Conservation (phyloP, 1,140 invertebrate genomes). For the Drosophila kohkoa region DNA sequence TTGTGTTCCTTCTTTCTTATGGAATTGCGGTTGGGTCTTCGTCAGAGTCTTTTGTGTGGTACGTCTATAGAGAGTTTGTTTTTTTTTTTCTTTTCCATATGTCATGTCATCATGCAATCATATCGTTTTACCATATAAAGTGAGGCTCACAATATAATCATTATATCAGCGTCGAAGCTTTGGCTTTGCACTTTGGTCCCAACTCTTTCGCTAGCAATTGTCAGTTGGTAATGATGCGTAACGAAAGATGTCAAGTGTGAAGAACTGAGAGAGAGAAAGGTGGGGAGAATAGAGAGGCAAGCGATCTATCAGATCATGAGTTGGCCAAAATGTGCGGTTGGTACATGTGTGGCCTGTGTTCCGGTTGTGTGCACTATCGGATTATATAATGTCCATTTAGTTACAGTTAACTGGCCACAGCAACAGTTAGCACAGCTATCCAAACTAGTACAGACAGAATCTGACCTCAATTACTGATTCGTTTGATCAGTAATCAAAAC, state of each 20-base stretch:
- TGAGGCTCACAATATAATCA: conserved; percentile 63
- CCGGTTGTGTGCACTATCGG: conserved; percentile 41
- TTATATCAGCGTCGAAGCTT: conserved; percentile 40
- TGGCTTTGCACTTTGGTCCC: conserved; percentile 17
- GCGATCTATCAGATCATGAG: conserved; percentile 36
- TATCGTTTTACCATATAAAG: conserved; percentile 75
- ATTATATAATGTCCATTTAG: conserved; percentile 51
- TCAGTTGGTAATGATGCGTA: conserved; percentile 67
- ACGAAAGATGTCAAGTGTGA: conserved; percentile 45
- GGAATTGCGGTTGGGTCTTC: conserved; percentile 12
- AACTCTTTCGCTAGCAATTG: conserved; percentile 33
- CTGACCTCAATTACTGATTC: conserved; percentile 14
- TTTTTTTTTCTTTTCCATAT: conserved; percentile 38
- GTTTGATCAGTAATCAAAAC: background rate
- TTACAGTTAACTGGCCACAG: conserved; percentile 49
- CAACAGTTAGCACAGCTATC: conserved; percentile 36
- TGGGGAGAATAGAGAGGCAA: too few relatives aligned
- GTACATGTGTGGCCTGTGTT: conserved; percentile 46
- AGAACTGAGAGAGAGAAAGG: background rate
- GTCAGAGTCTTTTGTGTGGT: conserved; percentile 10
- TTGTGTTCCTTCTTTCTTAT: background rate
- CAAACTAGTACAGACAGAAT: conserved; percentile 56
- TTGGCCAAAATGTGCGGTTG: conserved; percentile 59
- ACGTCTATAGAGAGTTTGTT: conserved; percentile 29
- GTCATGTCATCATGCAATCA: conserved; percentile 81